These are phyloP conservation scores for Macroglossus sobrinus DNA, from an alignment of 2,113 vertebrate genomes.

Conservation along the genomic window DNA sequence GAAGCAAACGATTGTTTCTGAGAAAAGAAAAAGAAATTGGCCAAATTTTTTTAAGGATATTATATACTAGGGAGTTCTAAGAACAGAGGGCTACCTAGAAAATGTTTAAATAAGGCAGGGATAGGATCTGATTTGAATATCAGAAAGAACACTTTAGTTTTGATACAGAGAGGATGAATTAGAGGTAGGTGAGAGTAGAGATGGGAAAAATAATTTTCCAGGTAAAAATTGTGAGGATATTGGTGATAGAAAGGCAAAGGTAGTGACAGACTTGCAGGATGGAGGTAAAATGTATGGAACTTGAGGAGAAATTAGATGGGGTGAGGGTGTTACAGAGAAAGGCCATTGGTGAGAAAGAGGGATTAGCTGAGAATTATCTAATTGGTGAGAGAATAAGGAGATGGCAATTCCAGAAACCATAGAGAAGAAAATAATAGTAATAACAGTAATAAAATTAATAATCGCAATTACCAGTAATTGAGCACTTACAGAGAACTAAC, in stretches of 20 bases:
- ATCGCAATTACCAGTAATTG: background rate
- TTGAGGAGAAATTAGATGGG: background rate
- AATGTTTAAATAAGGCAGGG: background rate
- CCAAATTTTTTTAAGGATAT: background rate
- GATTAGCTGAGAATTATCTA: background rate
- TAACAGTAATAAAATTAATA: background rate
- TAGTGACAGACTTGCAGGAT: background rate
- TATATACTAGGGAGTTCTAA: background rate
- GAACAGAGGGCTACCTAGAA: background rate
- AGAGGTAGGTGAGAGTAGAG: background rate
- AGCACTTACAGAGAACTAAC: background rate
- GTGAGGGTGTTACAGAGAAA: background rate
- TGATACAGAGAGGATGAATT: background rate
- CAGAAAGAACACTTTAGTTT: background rate
- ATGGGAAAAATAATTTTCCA: background rate
- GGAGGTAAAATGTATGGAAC: background rate
- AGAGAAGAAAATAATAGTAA: background rate
- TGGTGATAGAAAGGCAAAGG: background rate
- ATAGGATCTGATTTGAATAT: background rate
- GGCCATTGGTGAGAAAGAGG: background rate
- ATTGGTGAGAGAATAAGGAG: background rate
- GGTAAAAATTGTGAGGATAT: background rate
- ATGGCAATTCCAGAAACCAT: background rate
- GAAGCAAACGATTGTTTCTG: background rate
- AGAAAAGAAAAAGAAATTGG: background rate